Conservation (phyloP, 1,140 invertebrate genomes). For the Contarinia nasturtii region DNA sequence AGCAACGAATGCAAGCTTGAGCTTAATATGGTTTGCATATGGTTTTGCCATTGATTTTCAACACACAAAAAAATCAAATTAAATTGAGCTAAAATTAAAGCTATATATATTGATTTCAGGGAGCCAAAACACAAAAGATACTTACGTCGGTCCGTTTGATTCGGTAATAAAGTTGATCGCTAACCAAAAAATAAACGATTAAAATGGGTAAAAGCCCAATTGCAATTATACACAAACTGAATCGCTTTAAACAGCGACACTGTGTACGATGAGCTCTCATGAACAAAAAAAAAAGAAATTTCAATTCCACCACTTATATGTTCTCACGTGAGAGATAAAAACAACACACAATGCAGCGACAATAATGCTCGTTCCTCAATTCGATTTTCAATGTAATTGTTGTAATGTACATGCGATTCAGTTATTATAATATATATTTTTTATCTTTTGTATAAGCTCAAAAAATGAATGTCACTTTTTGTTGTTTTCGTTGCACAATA, state of each 20-base stretch:
- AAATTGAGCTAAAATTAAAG: not conserved
- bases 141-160: slow-evolving; percentile 24
- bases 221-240: slow-evolving; percentile 21
- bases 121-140: slow-evolving; percentile 1
- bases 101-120: not conserved
- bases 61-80: too few species aligned
- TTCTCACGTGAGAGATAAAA: too few species aligned
- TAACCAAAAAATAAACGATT: slow-evolving; percentile 17
- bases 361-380: too few species aligned
- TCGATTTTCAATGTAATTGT: too few species aligned
- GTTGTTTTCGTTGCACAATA: too few species aligned
- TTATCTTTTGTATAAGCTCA: too few species aligned
- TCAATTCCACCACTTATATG: too few species aligned
- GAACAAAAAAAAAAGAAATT: too few species aligned
- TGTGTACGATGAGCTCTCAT: slow-evolving; percentile 21
- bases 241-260: slow-evolving; percentile 22
- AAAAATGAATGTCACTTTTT: too few species aligned
- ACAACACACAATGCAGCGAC: too few species aligned
- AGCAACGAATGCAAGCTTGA: not conserved
- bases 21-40: not conserved
- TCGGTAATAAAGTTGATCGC: slow-evolving; percentile 21
- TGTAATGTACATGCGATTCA: too few species aligned
- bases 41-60: not conserved
- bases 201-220: slow-evolving; percentile 20
- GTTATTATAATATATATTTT: too few species aligned